Percentiles rank a stretch among this genome's conserved stretches.
Conservation (phyloP, 2,797 vertebrate genomes). For the Alcedo quadribrachys region DNA sequence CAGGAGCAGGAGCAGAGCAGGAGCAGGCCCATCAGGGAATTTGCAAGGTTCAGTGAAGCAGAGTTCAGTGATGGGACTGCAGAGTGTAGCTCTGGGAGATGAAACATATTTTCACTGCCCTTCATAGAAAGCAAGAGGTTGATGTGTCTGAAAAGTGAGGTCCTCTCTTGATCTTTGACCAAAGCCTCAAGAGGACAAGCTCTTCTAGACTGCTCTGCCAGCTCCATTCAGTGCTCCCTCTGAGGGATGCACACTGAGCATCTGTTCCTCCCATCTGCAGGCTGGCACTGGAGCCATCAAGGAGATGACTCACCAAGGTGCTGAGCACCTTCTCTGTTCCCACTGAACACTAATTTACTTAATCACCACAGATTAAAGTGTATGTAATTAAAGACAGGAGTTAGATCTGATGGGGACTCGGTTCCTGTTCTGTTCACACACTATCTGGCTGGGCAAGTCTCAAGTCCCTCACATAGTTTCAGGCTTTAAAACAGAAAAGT, state of each 20-base stretch:
- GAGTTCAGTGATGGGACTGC: not conserved
- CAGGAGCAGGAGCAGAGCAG: not conserved
- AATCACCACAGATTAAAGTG: not conserved
- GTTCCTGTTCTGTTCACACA: slow-evolving; percentile 22
- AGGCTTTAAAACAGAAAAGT: not conserved
- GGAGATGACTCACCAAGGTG: not conserved
- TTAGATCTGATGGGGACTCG: not conserved
- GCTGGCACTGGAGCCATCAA: not conserved
- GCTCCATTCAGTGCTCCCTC: not conserved
- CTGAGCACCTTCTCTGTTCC: not conserved
- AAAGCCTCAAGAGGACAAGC: not conserved
- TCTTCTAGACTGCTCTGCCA: not conserved
- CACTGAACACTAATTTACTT: slow-evolving; percentile 27
- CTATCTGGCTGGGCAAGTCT: not conserved
- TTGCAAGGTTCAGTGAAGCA: not conserved
- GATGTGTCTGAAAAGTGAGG: not conserved
- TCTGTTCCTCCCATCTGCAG: not conserved
- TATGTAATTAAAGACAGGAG: not conserved
- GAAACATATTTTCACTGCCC: not conserved
- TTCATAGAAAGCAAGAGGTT: not conserved
- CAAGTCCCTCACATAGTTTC: not conserved
- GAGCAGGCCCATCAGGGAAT: not conserved
- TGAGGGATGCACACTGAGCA: not conserved
- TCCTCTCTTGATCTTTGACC: not conserved
- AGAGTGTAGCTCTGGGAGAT: not conserved